These are phyloP conservation scores for Anthopleura sola DNA, from an alignment of 64 coral and sea anemone genomes.

Conservation along the genomic window DNA sequence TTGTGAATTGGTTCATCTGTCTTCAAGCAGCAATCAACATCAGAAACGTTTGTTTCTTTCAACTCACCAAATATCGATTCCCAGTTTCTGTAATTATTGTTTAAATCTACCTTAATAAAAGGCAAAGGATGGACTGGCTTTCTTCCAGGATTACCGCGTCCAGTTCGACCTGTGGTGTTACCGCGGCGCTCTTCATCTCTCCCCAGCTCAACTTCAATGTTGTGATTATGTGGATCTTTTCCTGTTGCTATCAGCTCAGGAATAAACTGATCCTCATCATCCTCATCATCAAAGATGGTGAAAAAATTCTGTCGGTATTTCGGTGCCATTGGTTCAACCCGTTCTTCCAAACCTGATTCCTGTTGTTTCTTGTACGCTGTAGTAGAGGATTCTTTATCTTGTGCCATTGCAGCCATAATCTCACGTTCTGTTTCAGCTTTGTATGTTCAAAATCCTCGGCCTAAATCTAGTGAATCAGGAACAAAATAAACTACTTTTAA, in stretches of 20 bases:
- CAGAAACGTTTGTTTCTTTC: neutral
- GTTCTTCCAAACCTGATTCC: neutral
- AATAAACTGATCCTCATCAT: neutral
- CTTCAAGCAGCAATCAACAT: neutral
- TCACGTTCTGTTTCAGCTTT: neutral
- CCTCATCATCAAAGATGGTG: neutral
- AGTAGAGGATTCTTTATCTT: neutral
- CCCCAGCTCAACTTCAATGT: constrained; percentile 12
- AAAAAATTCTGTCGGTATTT: constrained; percentile 13
- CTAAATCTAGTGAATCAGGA: neutral
- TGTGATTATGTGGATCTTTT: neutral
- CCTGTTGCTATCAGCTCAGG: neutral
- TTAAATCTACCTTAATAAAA: constrained; percentile 17
- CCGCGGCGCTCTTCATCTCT: neutral
- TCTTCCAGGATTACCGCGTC: neutral
- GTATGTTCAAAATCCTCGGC: neutral
- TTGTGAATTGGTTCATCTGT: neutral
- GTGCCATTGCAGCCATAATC: neutral
- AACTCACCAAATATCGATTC: neutral
- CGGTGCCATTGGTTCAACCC: neutral
- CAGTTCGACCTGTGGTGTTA: neutral
- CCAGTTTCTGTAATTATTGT: neutral
- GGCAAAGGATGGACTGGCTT: neutral
- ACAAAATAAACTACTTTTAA: neutral
- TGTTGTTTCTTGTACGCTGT: neutral